Evolutionary conservation across 2,888 invertebrate species (phyloP).

Genomic region (Cristatella mucedo): DNA sequence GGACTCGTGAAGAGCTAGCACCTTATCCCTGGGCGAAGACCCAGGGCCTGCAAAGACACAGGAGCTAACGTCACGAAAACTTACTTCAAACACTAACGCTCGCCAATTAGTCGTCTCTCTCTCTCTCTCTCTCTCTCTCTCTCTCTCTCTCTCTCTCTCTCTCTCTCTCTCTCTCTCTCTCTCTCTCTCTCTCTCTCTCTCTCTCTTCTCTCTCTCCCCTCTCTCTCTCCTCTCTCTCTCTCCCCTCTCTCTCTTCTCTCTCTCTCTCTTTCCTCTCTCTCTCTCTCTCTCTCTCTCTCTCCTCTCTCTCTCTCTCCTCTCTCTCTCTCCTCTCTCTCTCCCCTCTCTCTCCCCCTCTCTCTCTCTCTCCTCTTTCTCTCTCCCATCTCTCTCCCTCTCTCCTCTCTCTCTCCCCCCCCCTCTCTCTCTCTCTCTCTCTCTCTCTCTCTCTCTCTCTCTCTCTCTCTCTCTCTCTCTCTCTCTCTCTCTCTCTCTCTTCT

Average conservation of each 20-base stretch:
- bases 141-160: background rate
- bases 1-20: too few species aligned
- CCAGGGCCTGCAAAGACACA: too few species aligned
- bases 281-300: conserved; percentile 4
- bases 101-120: background rate
- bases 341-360: conserved; percentile 4
- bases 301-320: conserved; percentile 4
- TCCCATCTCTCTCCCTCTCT: background rate
- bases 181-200: conserved; percentile 10
- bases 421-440: background rate
- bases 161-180: conserved; percentile 5
- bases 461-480: conserved; percentile 7
- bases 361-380: conserved; percentile 6
- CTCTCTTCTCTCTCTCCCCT: conserved; percentile 6
- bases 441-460: conserved; percentile 4
- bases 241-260: conserved; percentile 9
- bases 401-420: conserved; percentile 1
- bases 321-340: conserved; percentile 5
- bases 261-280: conserved; percentile 6
- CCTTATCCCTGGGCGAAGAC: too few species aligned
- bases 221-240: conserved; percentile 7
- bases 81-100: too few species aligned
- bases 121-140: conserved; percentile 2
- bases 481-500: background rate
- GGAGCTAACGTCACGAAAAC: too few species aligned